phyloP scores from a whole-genome alignment of 92 coral and sea anemone species.

The Blastomussa wellsi region DNA sequence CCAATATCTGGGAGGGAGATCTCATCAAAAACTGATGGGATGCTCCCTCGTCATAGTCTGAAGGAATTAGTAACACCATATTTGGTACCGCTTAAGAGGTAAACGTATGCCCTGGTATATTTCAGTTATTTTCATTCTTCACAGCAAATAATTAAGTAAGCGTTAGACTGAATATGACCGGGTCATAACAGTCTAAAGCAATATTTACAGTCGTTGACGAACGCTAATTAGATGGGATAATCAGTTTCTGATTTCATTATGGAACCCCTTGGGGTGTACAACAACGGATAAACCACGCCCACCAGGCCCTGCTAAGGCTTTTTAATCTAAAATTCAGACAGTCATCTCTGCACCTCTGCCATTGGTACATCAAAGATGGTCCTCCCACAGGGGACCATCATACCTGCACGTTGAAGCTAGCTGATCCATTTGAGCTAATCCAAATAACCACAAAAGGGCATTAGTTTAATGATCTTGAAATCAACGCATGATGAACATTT shows the following conservation, averaged over 20 bases:
- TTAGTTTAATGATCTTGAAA: neutral
- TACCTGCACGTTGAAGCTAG: neutral
- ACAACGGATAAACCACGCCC: neutral
- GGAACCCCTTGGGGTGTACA: neutral
- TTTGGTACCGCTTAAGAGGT: neutral
- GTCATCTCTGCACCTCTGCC: neutral
- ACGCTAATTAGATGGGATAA: neutral
- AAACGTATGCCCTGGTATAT: neutral
- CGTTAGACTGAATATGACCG: neutral
- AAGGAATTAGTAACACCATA: neutral
- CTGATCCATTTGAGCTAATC: neutral
- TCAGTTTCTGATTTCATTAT: slow-evolving; percentile 4
- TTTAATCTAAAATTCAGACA: neutral
- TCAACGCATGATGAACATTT: slow-evolving; percentile 2
- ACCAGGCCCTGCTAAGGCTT: neutral
- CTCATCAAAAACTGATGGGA: neutral
- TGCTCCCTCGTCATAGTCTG: neutral
- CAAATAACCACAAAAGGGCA: neutral
- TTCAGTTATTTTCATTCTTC: neutral
- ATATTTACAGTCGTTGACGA: neutral
- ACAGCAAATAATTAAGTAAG: neutral
- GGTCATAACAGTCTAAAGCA: neutral
- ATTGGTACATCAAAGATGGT: neutral
- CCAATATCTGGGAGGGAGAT: neutral
- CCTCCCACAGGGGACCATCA: neutral